Evolutionary conservation across 2,113 vertebrate genomes (phyloP).

Genomic region (Otus sunia): DNA sequence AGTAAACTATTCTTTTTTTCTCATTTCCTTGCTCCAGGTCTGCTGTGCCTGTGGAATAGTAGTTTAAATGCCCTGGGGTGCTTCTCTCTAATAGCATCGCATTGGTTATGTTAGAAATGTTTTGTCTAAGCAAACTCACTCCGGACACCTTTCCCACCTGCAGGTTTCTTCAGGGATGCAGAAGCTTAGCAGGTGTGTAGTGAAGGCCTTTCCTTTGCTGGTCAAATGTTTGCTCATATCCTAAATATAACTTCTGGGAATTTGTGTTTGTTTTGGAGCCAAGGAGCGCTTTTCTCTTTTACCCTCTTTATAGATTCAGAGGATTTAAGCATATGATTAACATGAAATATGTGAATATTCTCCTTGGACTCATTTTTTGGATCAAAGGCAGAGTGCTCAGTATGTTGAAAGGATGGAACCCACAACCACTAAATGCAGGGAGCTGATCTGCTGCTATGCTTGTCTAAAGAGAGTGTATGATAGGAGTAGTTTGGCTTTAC

Average conservation of each 20-base stretch:
- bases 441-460: background rate
- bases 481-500: slow-evolving; percentile 13
- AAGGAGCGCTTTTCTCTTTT: slow-evolving; percentile 27
- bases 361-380: background rate
- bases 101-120: background rate
- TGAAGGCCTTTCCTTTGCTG: background rate
- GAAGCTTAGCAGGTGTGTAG: background rate
- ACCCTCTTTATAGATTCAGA: slow-evolving; percentile 25
- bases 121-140: background rate
- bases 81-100: background rate
- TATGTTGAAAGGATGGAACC: slow-evolving; percentile 23
- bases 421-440: background rate
- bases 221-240: background rate
- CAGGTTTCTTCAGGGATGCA: background rate
- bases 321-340: slow-evolving; percentile 50
- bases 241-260: slow-evolving; percentile 24
- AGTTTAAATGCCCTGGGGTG: background rate
- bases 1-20: background rate
- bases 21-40: background rate
- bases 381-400: slow-evolving; percentile 37
- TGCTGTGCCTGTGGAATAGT: background rate
- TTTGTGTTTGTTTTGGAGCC: slow-evolving; percentile 30
- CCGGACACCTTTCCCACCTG: background rate
- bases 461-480: background rate
- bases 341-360: slow-evolving; percentile 30